phyloP scores from a whole-genome alignment of 2,888 invertebrate species.

The Theristus sp. region DNA sequence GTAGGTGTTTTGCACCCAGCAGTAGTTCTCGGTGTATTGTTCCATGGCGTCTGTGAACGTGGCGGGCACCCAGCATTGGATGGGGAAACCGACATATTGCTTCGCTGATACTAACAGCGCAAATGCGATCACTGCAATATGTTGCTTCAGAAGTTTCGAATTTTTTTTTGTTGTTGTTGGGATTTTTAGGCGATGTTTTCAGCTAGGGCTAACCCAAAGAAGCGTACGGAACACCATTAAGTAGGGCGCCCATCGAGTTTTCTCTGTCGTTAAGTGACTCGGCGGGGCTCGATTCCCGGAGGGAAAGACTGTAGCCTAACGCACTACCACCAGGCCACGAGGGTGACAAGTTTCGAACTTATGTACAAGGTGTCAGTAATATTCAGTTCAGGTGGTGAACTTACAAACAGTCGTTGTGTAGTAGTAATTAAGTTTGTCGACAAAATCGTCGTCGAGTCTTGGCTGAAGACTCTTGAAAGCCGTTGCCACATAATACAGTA shows the following conservation, averaged over 20 bases:
- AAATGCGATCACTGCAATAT: constrained; percentile 23
- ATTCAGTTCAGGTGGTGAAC: too few species aligned
- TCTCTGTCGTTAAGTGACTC: too few species aligned
- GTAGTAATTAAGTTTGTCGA: constrained; percentile 29
- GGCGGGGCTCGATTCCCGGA: too few species aligned
- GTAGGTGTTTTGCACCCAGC: constrained; percentile 25
- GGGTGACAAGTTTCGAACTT: too few species aligned
- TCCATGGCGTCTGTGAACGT: constrained; percentile 30
- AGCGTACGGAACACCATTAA: too few species aligned
- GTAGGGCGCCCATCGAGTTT: too few species aligned
- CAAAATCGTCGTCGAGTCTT: constrained; percentile 28
- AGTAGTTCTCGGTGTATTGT: constrained; percentile 29
- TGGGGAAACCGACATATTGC: constrained; percentile 24
- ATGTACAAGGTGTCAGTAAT: background rate
- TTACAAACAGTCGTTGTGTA: constrained; percentile 28
- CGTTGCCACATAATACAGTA: constrained; percentile 27
- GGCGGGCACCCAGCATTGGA: constrained; percentile 29
- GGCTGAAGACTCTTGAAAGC: constrained; percentile 28
- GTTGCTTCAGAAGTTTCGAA: too few species aligned
- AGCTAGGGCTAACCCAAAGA: too few species aligned
- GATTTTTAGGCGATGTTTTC: too few species aligned
- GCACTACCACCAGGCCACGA: too few species aligned
- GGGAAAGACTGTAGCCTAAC: too few species aligned
- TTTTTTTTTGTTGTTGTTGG: too few species aligned
- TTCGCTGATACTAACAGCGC: constrained; percentile 28